Conservation (phyloP, 64 coral and sea anemone species). For the Porites lutea region DNA sequence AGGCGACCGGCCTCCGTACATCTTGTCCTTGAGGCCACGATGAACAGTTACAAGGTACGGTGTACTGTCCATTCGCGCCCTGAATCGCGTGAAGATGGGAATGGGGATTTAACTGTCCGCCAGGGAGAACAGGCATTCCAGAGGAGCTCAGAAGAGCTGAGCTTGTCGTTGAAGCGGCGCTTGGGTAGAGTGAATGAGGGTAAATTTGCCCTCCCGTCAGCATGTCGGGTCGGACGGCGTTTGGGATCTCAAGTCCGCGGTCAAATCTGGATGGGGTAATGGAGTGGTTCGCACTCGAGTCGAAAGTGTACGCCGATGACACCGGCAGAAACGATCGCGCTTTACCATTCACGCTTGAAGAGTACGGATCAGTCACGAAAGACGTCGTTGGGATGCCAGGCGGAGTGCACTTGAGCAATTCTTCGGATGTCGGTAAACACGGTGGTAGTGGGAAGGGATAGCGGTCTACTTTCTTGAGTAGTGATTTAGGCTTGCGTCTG, state of each 20-base stretch:
- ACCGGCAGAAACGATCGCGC: slow-evolving; percentile 83
- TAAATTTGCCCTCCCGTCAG: slow-evolving; percentile 71
- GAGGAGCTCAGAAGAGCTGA: slow-evolving; percentile 81
- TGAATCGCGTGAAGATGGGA: slow-evolving; percentile 88
- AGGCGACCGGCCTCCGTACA: slow-evolving; percentile 88
- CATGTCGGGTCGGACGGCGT: slow-evolving; percentile 81
- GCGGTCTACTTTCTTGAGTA: slow-evolving; percentile 96
- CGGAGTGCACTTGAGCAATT: slow-evolving; percentile 81
- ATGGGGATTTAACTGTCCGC: slow-evolving; percentile 65
- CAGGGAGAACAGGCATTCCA: slow-evolving; percentile 64
- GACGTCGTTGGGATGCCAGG: slow-evolving; percentile 61
- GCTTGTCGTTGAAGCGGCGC: slow-evolving; percentile 53
- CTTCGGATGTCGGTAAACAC: slow-evolving; percentile 86
- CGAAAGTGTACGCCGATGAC: slow-evolving; percentile 74
- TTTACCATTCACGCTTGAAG: slow-evolving; percentile 66
- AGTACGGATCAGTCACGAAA: slow-evolving; percentile 72
- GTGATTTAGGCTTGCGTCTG: slow-evolving; percentile 96
- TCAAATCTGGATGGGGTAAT: slow-evolving; percentile 78
- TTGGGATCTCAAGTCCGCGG: slow-evolving; percentile 86
- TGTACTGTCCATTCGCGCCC: slow-evolving; percentile 91
- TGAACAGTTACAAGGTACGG: slow-evolving; percentile 94
- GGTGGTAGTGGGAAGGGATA: slow-evolving; percentile 88
- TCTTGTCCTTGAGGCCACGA: slow-evolving; percentile 81
- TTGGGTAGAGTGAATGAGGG: slow-evolving; percentile 67
- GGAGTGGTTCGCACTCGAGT: slow-evolving; percentile 69